phyloP scores from a whole-genome alignment of 2,113 vertebrate genomes.

The Rafetus swinhoei region DNA sequence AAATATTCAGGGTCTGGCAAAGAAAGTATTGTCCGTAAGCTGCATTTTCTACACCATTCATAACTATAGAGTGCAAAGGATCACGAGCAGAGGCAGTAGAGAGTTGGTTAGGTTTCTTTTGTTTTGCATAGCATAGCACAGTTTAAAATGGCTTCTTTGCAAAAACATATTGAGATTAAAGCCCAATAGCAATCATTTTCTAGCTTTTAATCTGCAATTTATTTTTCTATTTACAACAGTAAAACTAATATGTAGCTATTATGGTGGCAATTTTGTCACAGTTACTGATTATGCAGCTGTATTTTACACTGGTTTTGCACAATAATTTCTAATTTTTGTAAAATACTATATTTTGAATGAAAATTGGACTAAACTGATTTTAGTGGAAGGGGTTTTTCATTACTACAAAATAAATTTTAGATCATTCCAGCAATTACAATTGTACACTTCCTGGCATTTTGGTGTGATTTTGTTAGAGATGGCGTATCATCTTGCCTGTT shows the following conservation, averaged over 20 bases:
- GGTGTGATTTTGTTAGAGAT: neutral
- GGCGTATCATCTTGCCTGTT: neutral
- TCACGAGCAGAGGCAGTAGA: neutral
- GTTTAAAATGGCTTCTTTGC: neutral
- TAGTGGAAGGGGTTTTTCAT: neutral
- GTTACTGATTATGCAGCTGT: neutral
- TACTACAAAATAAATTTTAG: neutral
- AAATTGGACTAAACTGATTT: neutral
- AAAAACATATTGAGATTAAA: neutral
- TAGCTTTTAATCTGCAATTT: neutral
- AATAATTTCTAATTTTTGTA: neutral
- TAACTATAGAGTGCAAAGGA: neutral
- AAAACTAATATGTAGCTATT: neutral
- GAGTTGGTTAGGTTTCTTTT: neutral
- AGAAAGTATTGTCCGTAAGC: neutral
- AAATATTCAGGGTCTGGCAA: neutral
- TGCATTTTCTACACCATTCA: neutral
- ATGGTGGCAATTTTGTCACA: neutral
- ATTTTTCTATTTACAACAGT: neutral
- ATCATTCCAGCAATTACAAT: neutral
- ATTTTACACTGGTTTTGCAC: neutral
- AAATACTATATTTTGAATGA: neutral
- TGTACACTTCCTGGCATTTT: neutral
- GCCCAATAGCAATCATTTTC: neutral
- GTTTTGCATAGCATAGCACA: neutral